These are phyloP conservation scores for Microcebus griseorufus DNA, from an alignment of 2,113 vertebrate species.

Conservation along the genomic window DNA sequence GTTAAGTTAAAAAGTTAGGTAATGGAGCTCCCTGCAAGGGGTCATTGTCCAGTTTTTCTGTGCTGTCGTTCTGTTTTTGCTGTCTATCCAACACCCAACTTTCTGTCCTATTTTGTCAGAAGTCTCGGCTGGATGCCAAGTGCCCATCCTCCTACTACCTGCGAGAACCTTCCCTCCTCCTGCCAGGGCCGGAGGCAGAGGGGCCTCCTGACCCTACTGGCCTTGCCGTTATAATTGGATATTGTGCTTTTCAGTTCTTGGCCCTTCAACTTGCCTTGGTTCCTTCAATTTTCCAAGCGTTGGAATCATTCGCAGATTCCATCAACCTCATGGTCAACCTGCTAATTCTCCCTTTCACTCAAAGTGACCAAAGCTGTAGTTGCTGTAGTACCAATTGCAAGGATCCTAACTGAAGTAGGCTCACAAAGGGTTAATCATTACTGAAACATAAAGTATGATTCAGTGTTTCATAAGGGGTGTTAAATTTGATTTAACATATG, in stretches of 20 bases:
- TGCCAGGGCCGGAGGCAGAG: accelerated
- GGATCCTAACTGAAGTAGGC: neutral
- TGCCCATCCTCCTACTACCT: accelerated
- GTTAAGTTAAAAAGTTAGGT: neutral
- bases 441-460: conserved; percentile 87
- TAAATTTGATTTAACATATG: conserved; percentile 91
- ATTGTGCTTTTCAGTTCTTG: neutral
- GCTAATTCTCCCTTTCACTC: neutral
- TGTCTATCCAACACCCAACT: neutral
- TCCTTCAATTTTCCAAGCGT: neutral
- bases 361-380: neutral
- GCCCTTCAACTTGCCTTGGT: neutral
- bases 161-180: neutral
- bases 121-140: neutral
- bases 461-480: conserved; percentile 87
- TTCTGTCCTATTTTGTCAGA: neutral
- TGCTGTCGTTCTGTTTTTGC: neutral
- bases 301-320: neutral
- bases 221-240: neutral
- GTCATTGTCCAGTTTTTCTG: neutral
- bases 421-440: conserved; percentile 75
- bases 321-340: neutral
- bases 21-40: accelerated
- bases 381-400: accelerated
- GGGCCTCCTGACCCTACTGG: neutral